Conservation (phyloP, 2,113 vertebrate genomes). For the Catharus bicknelli region DNA sequence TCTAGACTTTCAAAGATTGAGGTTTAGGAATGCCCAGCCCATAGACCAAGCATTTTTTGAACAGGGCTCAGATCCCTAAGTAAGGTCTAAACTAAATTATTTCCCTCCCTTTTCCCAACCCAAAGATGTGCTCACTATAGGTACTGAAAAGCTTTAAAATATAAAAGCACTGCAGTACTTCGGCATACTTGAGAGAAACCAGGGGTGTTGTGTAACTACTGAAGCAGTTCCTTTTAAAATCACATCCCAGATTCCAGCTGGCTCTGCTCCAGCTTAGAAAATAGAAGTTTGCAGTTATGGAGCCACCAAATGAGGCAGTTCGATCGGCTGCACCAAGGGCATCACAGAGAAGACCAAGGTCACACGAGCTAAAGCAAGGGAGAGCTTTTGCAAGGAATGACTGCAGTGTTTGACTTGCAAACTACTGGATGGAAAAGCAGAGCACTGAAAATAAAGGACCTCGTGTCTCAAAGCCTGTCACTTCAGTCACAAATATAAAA, state of each 20-base stretch:
- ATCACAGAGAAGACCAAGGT: not conserved
- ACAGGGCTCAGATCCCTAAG: not conserved
- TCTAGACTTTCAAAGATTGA: not conserved
- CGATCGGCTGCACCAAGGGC: slow-evolving; percentile 19
- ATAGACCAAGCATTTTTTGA: not conserved
- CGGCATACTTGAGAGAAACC: not conserved
- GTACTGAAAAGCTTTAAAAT: not conserved
- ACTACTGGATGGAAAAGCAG: not conserved
- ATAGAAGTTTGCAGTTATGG: slow-evolving; percentile 35
- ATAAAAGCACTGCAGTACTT: not conserved
- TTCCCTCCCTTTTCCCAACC: not conserved
- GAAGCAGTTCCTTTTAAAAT: not conserved
- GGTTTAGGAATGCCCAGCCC: not conserved
- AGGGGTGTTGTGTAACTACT: not conserved
- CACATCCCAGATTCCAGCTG: slow-evolving; percentile 35
- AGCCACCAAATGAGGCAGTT: slow-evolving; percentile 19
- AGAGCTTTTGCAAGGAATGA: not conserved
- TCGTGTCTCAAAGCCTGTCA: not conserved
- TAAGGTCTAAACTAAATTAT: not conserved
- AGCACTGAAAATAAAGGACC: not conserved
- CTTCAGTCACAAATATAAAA: not conserved
- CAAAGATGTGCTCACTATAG: not conserved
- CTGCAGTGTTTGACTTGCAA: not conserved
- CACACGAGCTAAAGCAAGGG: not conserved
- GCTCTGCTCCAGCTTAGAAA: slow-evolving; percentile 32